Base-by-base conservation (phyloP, 1,140 invertebrate genomes). In the Drosophila erecta region DNA sequence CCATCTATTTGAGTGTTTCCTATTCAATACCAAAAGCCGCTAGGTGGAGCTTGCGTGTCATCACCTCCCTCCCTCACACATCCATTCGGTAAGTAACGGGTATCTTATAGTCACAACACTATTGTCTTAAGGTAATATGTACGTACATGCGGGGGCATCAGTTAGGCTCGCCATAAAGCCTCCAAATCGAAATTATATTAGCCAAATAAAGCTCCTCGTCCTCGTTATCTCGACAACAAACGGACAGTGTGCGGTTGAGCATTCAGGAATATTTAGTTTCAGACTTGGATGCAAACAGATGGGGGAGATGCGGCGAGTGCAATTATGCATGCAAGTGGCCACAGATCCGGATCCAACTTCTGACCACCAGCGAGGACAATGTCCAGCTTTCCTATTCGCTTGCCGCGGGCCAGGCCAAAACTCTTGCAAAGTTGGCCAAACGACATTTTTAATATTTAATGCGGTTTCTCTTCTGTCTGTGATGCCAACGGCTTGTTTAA, bases 391-490 rank as follows among this genome's bases (percentile, higher is more conserved):
- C 15, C 41, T 8, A 4, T 7, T 24, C 20, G 35, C 15, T 20
- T 15, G 24, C 46, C 58, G 30, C 22, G 37, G 58, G 35, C 57
- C 55, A 44, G 37, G 49, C 14, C 22, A 44, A 44, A 53, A 67
- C 33, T 46, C 24, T 33, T 17, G 10, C 37, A 30, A 76, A 66
- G 60, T 76, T 75, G 14, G 40, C 27, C 35, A 40, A 41, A 64
- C 43, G 49, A 67, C 61, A 17, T 33, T 67, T 76, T 67, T 59
- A 76, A 76, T 76, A 75, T 76, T 76, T 76, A 20, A 76, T 67
- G 35, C 14, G 37, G n/a, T 47, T 43, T 27, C 14, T 20, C 12
- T 35, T 24, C 27, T 49, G 43, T 62, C 30, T 62, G 33, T 27
- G 27, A 6, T 27, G n/a, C 22, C n/a, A 51, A 22, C 22, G 58